Evolutionary conservation across 2,113 vertebrate species (phyloP).

Genomic region (Lasiurus cinereus): DNA sequence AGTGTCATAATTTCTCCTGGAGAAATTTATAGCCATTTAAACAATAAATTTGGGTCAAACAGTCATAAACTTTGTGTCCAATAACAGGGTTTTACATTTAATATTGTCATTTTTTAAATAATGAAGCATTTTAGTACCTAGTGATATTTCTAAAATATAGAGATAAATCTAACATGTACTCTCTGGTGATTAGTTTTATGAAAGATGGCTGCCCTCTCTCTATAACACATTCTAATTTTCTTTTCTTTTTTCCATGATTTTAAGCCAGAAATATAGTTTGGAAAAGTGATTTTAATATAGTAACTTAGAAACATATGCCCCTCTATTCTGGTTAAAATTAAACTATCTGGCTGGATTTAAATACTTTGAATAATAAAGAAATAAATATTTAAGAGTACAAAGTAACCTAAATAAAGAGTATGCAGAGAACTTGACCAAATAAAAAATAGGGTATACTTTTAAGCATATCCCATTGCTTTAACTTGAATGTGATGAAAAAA

Average conservation of each 20-base stretch:
- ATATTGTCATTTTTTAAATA: background rate
- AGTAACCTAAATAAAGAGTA: background rate
- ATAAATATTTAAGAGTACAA: background rate
- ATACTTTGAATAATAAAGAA: background rate
- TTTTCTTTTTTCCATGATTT: background rate
- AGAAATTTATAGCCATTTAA: background rate
- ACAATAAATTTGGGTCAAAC: background rate
- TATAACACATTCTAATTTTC: background rate
- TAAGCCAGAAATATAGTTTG: background rate
- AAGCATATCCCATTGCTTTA: background rate
- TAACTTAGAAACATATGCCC: background rate
- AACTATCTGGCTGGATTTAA: background rate
- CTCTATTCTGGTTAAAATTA: background rate
- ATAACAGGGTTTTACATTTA: background rate
- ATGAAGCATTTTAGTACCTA: background rate
- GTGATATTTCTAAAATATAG: background rate
- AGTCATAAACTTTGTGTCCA: conserved; percentile 1
- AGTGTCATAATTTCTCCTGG: background rate
- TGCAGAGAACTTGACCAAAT: background rate
- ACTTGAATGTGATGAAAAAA: background rate
- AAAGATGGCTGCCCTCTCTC: background rate
- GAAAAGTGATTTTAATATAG: background rate
- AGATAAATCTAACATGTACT: background rate
- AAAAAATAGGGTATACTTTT: background rate
- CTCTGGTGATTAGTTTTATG: background rate